Conservation (phyloP, 2,888 invertebrate genomes). For the Aleiodes alternator region DNA sequence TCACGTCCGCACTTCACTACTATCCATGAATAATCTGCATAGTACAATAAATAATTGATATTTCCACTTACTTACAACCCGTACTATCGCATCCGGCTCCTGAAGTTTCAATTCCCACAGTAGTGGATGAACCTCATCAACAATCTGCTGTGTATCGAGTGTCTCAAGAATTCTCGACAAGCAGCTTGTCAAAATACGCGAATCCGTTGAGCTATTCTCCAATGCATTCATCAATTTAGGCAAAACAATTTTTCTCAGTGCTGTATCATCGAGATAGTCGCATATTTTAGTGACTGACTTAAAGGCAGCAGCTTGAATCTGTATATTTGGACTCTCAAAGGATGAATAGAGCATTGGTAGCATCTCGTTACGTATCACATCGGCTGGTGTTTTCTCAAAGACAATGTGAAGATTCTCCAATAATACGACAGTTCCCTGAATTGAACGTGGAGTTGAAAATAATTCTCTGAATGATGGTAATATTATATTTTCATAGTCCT, state of each 20-base stretch:
- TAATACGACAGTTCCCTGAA: conserved; percentile 91
- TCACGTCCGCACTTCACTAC: no score
- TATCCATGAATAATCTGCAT: no score
- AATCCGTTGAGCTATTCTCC: conserved; percentile 87
- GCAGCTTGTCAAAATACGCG: conserved; percentile 87
- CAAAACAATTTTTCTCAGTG: conserved; percentile 87
- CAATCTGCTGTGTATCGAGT: conserved; percentile 90
- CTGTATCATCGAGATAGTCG: conserved; percentile 88
- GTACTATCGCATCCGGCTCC: conserved; percentile 91
- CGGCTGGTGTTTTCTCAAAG: conserved; percentile 89
- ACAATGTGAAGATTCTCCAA: conserved; percentile 93
- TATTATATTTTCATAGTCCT: conserved; percentile 88
- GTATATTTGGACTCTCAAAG: conserved; percentile 91
- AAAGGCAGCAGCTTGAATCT: conserved; percentile 94
- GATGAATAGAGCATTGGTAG: conserved; percentile 91
- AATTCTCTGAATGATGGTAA: conserved; percentile 88
- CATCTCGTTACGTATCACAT: conserved; percentile 88
- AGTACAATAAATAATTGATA: neutral
- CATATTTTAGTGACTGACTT: conserved; percentile 91
- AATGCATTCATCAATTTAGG: conserved; percentile 89
- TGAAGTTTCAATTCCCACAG: conserved; percentile 89
- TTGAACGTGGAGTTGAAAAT: conserved; percentile 86
- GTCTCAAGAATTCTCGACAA: conserved; percentile 88
- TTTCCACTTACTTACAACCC: conserved; percentile 92
- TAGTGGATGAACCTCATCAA: conserved; percentile 93